phyloP scores from a whole-genome alignment of 1,140 invertebrate genomes.

The Polypedilum vanderplanki region DNA sequence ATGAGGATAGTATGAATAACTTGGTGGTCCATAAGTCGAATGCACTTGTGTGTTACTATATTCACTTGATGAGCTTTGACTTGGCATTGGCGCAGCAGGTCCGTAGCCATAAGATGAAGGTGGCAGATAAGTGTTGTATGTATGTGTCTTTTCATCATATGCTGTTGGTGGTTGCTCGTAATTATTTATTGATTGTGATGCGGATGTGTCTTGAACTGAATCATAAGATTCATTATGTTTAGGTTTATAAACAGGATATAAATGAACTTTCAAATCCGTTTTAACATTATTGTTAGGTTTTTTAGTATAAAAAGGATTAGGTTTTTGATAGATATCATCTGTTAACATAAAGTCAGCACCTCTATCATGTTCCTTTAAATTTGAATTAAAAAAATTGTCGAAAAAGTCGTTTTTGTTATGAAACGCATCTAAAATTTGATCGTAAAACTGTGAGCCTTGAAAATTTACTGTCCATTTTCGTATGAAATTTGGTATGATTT shows the following conservation, averaged over 20 bases:
- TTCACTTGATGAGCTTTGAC: neutral
- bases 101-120: conserved; percentile 34
- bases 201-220: conserved; percentile 26
- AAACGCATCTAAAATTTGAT: conserved; percentile 1
- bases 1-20: conserved; percentile 35
- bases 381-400: neutral
- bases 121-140: conserved; percentile 41
- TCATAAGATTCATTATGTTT: neutral
- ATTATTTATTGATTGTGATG: neutral
- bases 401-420: conserved; percentile 12
- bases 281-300: neutral
- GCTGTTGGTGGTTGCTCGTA: conserved; percentile 32
- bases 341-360: conserved; percentile 3
- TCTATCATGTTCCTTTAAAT: neutral
- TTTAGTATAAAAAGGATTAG: conserved; percentile 24
- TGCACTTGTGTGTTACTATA: neutral
- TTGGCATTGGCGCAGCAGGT: conserved; percentile 34
- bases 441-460: neutral
- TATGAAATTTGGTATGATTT: too few relatives aligned
- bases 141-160: neutral
- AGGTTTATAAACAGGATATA: neutral
- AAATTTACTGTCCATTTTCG: too few relatives aligned
- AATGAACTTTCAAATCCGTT: neutral
- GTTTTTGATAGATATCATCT: neutral
- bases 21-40: conserved; percentile 34